Conservation (phyloP, 2,888 invertebrate genomes). For the Norana najaformis region DNA sequence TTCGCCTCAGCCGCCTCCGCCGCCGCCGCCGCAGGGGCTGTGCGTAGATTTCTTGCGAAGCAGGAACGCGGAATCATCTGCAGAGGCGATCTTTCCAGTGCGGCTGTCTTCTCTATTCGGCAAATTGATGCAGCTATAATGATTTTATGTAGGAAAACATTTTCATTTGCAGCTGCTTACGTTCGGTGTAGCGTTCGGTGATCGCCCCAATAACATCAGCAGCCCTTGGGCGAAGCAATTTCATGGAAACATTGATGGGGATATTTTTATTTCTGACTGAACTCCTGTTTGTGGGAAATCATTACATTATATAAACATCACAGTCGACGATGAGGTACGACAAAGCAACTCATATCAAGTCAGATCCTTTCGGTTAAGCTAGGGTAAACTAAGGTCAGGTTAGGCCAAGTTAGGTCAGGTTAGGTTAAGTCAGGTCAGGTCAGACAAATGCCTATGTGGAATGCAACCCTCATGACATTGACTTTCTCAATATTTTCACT, state of each 20-base stretch:
- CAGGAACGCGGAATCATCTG: neutral
- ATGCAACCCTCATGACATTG: neutral
- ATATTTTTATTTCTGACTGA: neutral
- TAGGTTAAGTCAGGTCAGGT: neutral
- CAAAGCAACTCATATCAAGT: neutral
- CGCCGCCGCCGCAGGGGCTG: neutral
- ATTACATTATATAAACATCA: neutral
- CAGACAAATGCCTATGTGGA: neutral
- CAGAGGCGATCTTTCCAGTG: neutral
- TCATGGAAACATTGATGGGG: neutral
- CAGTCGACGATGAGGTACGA: neutral
- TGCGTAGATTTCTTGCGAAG: neutral
- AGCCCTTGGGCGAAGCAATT: neutral
- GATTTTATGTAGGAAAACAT: conserved; percentile 1
- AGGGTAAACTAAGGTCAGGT: no score
- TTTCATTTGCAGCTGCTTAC: neutral
- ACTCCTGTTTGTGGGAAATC: neutral
- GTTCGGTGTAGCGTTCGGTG: neutral
- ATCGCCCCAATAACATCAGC: neutral
- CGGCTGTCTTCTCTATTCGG: neutral
- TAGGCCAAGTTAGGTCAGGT: neutral
- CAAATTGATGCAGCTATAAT: neutral
- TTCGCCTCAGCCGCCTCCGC: no score
- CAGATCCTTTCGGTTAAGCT: neutral
- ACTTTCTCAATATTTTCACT: neutral